These are phyloP conservation scores for Drosophila emarginata DNA, from an alignment of 2,888 invertebrate genomes.

Conservation along the genomic window DNA sequence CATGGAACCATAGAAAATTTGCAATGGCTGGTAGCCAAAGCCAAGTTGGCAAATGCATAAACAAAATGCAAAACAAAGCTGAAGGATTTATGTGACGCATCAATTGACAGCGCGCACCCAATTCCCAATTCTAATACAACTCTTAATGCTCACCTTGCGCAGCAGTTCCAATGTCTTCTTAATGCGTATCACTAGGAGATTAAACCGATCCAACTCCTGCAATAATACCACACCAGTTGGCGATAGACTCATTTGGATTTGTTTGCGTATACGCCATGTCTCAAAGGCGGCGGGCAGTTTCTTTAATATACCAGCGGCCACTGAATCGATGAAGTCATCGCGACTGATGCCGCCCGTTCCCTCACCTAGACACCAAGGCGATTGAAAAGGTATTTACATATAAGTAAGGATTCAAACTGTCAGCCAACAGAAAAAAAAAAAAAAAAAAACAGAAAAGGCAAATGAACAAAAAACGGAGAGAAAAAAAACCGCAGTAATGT, in stretches of 20 bases:
- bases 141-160: slow-evolving; percentile 83
- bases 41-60: slow-evolving; percentile 74
- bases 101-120: slow-evolving; percentile 47
- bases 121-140: background rate
- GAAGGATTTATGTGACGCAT: slow-evolving; percentile 70
- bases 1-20: slow-evolving; percentile 46
- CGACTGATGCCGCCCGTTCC: slow-evolving; percentile 89
- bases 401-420: slow-evolving; percentile 36
- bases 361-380: slow-evolving; percentile 84
- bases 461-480: slow-evolving; percentile 3
- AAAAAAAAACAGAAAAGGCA: slow-evolving; percentile 19
- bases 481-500: slow-evolving; percentile 41
- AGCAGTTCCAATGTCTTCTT: slow-evolving; percentile 87
- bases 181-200: slow-evolving; percentile 89
- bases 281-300: slow-evolving; percentile 91
- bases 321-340: slow-evolving; percentile 92
- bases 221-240: slow-evolving; percentile 93
- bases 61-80: slow-evolving; percentile 71
- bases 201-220: slow-evolving; percentile 95
- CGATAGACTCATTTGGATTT: slow-evolving; percentile 90
- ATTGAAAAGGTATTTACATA: slow-evolving; percentile 19
- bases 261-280: slow-evolving; percentile 90
- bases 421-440: slow-evolving; percentile 4
- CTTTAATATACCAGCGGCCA: slow-evolving; percentile 89
- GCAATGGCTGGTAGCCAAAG: slow-evolving; percentile 64